Evolutionary conservation across 2,113 vertebrate genomes (phyloP), one percentile per base, ranked within the genome.

Genomic region (Girardinichthys multiradiatus): DNA sequence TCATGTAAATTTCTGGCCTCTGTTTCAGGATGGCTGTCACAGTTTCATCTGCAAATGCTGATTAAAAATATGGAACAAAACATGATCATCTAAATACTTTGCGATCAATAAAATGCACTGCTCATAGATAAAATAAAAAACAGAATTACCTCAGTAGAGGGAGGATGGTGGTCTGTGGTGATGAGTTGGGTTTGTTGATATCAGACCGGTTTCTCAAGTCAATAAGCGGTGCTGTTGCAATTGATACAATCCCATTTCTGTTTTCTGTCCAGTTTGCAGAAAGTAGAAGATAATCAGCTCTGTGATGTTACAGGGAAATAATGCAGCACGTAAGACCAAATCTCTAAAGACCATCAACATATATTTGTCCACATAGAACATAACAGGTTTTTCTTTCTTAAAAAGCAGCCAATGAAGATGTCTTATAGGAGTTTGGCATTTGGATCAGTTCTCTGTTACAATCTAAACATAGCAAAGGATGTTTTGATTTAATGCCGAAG

Each of bases 101-200:
- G 1, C 4, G 21, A 14, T n/a, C 48, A 24, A 24, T 24, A 21
- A 54, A 1, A 54, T 11, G 19, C 48, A 9, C 17, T 51, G 4
- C 24, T n/a, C 24, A 7, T 24, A 21, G 9, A 21, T 3, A 0
- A n/a, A n/a, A n/a, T 10, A 17, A n/a, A 10, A n/a, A 35, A 1
- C 30, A 45, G 1, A 2, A 21, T 68, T 68, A 87, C 83, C 88
- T 70, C 11, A 86, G 0, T 0, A 26, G 29, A 0, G 84, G 86
- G 11, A 85, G 28, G 14, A 85, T 29, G 57, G 82, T 82, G 61
- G 81, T 80, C 71, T 76, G 83, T 0, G 85, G 88, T 2, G 85
- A 86, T 5, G 57, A 59, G 68, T 90, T 88, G 67, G 67, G 9
- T 33, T 13, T 12, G 17, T 39, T 21, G 0, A 77, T 85, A 59